These are phyloP conservation scores for Hippoglossus stenolepis DNA, from an alignment of 2,113 vertebrate genomes.

Conservation along the genomic window DNA sequence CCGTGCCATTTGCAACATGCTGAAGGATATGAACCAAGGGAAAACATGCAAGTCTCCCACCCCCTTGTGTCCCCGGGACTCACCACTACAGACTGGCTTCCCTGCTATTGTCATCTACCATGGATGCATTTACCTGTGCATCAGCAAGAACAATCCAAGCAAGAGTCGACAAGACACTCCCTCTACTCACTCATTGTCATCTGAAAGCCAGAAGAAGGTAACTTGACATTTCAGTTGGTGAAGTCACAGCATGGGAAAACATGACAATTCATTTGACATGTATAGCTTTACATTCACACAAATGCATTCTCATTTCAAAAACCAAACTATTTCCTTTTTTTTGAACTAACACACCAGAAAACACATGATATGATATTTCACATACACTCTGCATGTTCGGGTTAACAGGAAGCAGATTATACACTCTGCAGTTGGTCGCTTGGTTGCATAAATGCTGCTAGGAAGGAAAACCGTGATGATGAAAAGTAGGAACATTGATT, in stretches of 20 bases:
- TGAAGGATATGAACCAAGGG: conserved; percentile 18
- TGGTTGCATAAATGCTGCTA: no score
- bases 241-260: no score
- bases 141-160: conserved; percentile 15
- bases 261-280: not conserved
- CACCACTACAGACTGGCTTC: fast-evolving
- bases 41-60: no score
- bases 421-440: no score
- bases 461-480: no score
- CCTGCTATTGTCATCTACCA: conserved; percentile 48
- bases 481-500: no score
- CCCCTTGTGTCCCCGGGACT: not conserved
- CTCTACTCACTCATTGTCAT: conserved; percentile 5
- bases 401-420: no score
- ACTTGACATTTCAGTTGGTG: not conserved
- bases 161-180: not conserved
- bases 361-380: no score
- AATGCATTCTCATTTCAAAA: not conserved
- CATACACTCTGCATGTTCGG: no score
- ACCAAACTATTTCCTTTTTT: not conserved
- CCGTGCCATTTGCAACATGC: conserved; percentile 25
- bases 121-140: conserved; percentile 49
- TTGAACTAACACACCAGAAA: no score
- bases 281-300: not conserved
- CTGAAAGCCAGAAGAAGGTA: conserved; percentile 36